Percentiles rank a stretch among this genome's conserved stretches.
Conservation (phyloP, 1,140 invertebrate genomes). For the Cepaea nemoralis region DNA sequence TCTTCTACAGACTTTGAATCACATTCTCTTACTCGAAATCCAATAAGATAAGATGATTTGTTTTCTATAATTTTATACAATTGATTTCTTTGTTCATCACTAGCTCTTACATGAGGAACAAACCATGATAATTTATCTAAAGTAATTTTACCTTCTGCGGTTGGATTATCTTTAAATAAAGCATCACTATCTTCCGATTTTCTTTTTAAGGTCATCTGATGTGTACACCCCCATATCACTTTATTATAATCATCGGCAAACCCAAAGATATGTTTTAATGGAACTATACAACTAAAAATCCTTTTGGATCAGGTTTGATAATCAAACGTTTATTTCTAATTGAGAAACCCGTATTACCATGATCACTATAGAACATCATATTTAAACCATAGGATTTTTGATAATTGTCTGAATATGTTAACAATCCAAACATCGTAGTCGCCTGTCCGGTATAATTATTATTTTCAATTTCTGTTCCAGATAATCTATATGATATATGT, state of each 20-base stretch:
- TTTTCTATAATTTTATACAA: not conserved
- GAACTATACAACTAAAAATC: not conserved
- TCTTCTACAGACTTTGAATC: not conserved
- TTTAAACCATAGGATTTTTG: not conserved
- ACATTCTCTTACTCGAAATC: not conserved
- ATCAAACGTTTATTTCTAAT: not conserved
- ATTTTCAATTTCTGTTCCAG: not conserved
- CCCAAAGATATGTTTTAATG: slow-evolving; percentile 10
- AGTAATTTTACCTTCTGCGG: not conserved
- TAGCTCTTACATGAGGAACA: not conserved
- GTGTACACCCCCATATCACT: not conserved
- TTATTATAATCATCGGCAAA: not conserved
- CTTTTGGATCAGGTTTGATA: not conserved
- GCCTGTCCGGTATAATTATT: not conserved
- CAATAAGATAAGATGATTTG: not conserved
- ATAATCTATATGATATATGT: slow-evolving; percentile 1
- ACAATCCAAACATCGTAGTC: not conserved
- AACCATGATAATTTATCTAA: not conserved
- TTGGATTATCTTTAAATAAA: not conserved
- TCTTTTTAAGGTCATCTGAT: not conserved
- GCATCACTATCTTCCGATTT: not conserved
- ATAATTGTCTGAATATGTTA: not conserved
- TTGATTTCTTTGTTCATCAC: not conserved
- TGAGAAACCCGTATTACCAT: not conserved
- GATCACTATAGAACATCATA: not conserved